Base-by-base conservation (phyloP, 2,888 invertebrate species). In the Acleris holmiana region DNA sequence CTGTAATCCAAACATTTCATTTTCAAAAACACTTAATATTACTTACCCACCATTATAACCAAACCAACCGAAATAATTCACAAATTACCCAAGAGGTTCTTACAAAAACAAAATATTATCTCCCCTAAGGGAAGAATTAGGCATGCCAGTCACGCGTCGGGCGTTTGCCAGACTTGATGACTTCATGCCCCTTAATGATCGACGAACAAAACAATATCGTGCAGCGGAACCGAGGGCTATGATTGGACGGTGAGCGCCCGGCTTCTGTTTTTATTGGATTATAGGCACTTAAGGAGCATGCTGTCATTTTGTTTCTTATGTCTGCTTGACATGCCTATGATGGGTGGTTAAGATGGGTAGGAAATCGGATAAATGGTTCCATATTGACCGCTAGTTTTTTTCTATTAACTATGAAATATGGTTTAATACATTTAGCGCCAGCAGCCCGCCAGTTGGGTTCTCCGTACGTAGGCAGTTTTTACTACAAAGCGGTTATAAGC, bases 111-210 rank as follows among this genome's bases (percentile, higher is more conserved):
- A 64, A 64, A 64, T 64, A 64, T 64, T 64, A 64, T 64, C 64
- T 64, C 58, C 70, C 64, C 62, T 61, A 71, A 72, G 71, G 68
- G 72, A 71, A 70, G 69, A 69, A 76, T 76, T 74, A 72, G 69
- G 64, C 13, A 67, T 63, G 61, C 76, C 61, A 65, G 75, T 78
- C 85, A 85, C 85, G 85, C 76, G 66, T 72, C 68, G 67, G 67
- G 73, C 79, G 82, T 79, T 77, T 75, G 75, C 75, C 71, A 72
- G 73, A 70, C 72, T 74, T 77, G 79, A 79, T 78, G 78, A 80
- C 82, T 85, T 79, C 76, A 82, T 82, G 77, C 77, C 73, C 73
- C 73, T 77, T 71, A 64, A 73, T 79, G 79, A 79, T 79, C 75
- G 79, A 68, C 73, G 71, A 68, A 70, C 71, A 73, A 76, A 78